Evolutionary conservation across 2,113 vertebrate genomes (phyloP).

Genomic region (Mohoua ochrocephala): DNA sequence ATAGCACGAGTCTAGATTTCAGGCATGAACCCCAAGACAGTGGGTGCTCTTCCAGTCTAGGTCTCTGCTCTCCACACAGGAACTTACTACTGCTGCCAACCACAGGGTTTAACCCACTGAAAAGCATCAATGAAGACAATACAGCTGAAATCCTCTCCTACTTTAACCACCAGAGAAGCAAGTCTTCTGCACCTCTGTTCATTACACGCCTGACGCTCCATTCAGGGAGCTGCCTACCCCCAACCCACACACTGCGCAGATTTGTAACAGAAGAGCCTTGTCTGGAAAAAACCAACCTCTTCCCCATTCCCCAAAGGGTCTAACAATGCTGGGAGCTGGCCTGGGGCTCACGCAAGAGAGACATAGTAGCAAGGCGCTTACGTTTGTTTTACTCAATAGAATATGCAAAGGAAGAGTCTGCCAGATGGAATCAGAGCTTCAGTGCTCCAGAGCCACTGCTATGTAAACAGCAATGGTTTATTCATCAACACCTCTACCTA

Average conservation of each 20-base stretch:
- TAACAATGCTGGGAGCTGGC: background rate
- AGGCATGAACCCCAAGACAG: background rate
- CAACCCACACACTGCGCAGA: background rate
- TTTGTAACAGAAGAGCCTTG: background rate
- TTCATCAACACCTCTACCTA: background rate
- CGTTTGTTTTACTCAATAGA: background rate
- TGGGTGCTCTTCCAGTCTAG: background rate
- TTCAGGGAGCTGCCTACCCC: background rate
- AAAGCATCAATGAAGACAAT: background rate
- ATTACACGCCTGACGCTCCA: accelerated
- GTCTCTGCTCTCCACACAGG: background rate
- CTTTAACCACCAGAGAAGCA: background rate
- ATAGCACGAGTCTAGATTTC: background rate
- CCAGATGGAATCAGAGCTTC: background rate
- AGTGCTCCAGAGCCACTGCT: background rate
- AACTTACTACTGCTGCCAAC: background rate
- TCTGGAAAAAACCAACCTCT: background rate
- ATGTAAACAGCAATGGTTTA: background rate
- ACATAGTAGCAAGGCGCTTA: accelerated
- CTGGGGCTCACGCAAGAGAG: background rate
- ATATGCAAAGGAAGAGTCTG: background rate
- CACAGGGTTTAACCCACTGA: background rate
- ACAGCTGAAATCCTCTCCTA: background rate
- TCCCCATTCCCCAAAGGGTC: background rate
- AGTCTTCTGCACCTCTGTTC: background rate